A percentile compares a stretch with the other conserved stretches of the same genome.
Evolutionary conservation across 2,113 vertebrate species (phyloP).

Genomic region (human (Homo sapiens)): GRCh38 chr2:85173501-85174000

Average conservation of each 20-base stretch:
- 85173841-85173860: no score
- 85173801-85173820: no score
- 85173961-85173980: no score
- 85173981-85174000: no score
- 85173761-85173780: no score
- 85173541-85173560: not conserved
- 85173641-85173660: not conserved
- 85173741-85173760: not conserved
- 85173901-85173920: no score
- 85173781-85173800: no score
- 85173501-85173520: constrained; percentile 2
- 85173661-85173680: not conserved
- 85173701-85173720: not conserved
- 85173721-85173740: not conserved
- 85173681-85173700: not conserved
- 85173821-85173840: no score
- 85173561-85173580: not conserved
- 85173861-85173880: no score
- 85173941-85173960: no score
- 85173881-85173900: no score
- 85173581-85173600: not conserved
- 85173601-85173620: not conserved
- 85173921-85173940: no score
- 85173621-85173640: not conserved
- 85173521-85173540: not conserved